phyloP scores from a whole-genome alignment of 2,113 vertebrate species.

The Phyllostomus hastatus region DNA sequence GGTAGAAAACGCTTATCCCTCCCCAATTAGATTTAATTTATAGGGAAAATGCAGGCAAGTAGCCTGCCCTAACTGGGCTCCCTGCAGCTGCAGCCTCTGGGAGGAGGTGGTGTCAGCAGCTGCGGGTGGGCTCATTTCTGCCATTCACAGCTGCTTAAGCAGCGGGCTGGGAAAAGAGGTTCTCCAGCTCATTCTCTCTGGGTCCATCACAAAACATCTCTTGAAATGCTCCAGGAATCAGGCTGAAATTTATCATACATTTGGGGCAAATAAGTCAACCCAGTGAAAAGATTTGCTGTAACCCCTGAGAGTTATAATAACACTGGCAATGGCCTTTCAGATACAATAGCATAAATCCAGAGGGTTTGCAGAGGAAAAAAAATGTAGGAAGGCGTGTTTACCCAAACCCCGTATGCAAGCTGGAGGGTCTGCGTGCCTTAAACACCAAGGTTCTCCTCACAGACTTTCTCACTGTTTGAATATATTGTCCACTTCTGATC shows the following conservation, averaged over 20 bases:
- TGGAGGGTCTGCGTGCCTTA: neutral
- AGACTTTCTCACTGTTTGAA: neutral
- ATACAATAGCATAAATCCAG: neutral
- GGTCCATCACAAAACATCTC: conserved; percentile 1
- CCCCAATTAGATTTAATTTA: neutral
- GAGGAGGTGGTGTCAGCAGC: neutral
- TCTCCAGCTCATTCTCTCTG: neutral
- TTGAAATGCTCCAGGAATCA: conserved; percentile 38
- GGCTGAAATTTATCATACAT: conserved; percentile 5
- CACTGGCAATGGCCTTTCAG: neutral
- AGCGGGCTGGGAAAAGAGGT: neutral
- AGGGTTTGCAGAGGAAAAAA: neutral
- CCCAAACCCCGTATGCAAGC: rapidly evolving
- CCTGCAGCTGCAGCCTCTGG: rapidly evolving
- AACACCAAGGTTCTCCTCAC: rapidly evolving
- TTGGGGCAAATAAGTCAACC: conserved; percentile 24
- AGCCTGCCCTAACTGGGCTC: neutral
- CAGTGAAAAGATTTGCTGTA: conserved; percentile 6
- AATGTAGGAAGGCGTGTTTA: neutral
- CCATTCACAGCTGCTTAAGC: neutral
- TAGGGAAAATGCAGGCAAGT: neutral
- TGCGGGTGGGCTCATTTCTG: neutral
- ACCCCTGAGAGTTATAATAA: neutral
- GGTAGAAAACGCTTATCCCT: neutral
- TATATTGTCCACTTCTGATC: neutral